Conservation (phyloP, 2,888 invertebrate genomes). For the Diplazon laetatorius region DNA sequence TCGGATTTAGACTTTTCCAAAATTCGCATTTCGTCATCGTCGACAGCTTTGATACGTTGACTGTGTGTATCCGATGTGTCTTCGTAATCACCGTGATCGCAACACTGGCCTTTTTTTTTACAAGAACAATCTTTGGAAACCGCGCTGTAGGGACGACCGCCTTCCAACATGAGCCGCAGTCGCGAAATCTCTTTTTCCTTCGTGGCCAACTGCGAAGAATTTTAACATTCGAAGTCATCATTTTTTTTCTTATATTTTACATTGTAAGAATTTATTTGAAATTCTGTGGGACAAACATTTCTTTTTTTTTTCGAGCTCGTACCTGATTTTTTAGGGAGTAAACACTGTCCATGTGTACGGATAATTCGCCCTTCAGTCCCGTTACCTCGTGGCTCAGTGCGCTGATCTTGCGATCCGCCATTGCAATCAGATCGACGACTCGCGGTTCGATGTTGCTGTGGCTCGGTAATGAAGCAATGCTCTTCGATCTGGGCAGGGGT, state of each 20-base stretch:
- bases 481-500: constrained; percentile 69
- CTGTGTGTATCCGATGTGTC: constrained; percentile 34
- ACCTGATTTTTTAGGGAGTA: constrained; percentile 79
- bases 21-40: constrained; percentile 83
- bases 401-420: constrained; percentile 80
- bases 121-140: constrained; percentile 87
- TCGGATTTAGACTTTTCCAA: constrained; percentile 86
- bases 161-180: constrained; percentile 87
- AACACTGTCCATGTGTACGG: constrained; percentile 75
- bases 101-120: constrained; percentile 83
- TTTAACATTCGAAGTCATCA: no score
- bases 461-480: constrained; percentile 70
- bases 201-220: constrained; percentile 71
- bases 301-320: no score
- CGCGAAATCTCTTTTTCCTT: constrained; percentile 89
- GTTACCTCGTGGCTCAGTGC: constrained; percentile 79
- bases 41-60: constrained; percentile 55
- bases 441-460: constrained; percentile 74
- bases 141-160: constrained; percentile 87
- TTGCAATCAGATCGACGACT: constrained; percentile 75
- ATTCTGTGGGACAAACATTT: neutral
- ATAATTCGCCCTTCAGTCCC: constrained; percentile 77
- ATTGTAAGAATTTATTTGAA: neutral
- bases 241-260: no score
- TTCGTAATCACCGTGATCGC: constrained; percentile 56